Conservation (phyloP, 2,113 vertebrate genomes). For the Galeopterus variegatus region DNA sequence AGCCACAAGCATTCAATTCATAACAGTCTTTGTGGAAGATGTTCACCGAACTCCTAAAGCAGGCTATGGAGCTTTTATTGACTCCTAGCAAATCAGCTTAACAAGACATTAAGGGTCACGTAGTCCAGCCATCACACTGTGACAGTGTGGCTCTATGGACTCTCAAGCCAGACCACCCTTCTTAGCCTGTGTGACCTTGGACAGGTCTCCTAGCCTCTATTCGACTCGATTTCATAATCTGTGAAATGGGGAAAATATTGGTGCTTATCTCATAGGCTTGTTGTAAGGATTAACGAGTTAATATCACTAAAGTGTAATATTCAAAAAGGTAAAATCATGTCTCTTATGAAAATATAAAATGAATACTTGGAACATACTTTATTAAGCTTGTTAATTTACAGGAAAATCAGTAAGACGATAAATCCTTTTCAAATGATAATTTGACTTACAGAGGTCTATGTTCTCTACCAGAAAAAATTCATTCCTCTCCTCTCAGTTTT, state of each 20-base stretch:
- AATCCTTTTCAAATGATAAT: conserved; percentile 8
- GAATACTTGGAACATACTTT: conserved; percentile 5
- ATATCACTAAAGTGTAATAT: background rate
- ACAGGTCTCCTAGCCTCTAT: background rate
- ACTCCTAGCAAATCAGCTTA: background rate
- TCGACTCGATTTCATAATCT: background rate
- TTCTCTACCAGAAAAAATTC: background rate
- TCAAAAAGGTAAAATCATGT: conserved; percentile 19
- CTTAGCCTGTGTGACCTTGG: background rate
- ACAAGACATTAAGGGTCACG: background rate
- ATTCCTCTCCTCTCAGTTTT: background rate
- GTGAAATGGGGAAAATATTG: background rate
- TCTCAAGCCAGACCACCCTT: background rate
- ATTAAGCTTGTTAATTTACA: background rate
- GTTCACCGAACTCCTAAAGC: background rate
- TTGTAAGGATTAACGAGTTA: background rate
- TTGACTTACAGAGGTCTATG: background rate
- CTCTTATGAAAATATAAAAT: background rate
- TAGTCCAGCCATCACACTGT: background rate
- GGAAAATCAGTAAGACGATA: conserved; percentile 4
- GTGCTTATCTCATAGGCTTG: background rate
- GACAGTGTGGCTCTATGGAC: background rate
- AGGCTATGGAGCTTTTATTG: background rate
- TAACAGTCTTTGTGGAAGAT: background rate
- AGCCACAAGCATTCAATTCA: no score